A percentile compares a stretch with the other conserved stretches of the same genome.
These are phyloP conservation scores for Exocentrus adspersus DNA, from an alignment of 2,888 invertebrate genomes.

Conservation along the genomic window DNA sequence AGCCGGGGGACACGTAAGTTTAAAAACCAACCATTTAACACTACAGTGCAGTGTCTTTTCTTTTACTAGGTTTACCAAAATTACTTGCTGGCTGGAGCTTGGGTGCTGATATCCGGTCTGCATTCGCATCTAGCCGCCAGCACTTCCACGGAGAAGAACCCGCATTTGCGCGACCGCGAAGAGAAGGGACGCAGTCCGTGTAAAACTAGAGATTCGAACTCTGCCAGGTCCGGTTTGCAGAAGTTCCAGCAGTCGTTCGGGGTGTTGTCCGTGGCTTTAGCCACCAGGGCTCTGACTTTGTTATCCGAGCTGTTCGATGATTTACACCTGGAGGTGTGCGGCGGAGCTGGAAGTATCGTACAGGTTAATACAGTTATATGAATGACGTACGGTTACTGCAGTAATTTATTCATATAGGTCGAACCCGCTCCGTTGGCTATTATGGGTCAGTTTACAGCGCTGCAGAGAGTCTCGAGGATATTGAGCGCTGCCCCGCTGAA, in stretches of 20 bases:
- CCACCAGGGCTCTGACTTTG: slow-evolving; percentile 84
- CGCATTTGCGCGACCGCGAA: slow-evolving; percentile 63
- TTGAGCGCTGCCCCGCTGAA: slow-evolving; percentile 78
- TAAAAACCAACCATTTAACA: too few species aligned
- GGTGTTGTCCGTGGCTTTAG: slow-evolving; percentile 88
- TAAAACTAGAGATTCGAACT: slow-evolving; percentile 68
- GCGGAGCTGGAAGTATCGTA: slow-evolving; percentile 54
- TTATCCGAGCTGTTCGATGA: slow-evolving; percentile 79
- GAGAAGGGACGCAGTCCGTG: slow-evolving; percentile 71
- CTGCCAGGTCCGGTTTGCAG: slow-evolving; percentile 72
- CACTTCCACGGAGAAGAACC: slow-evolving; percentile 63
- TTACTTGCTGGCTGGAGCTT: slow-evolving; percentile 86
- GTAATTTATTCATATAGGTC: slow-evolving; percentile 45
- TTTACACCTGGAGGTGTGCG: slow-evolving; percentile 76
- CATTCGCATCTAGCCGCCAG: slow-evolving; percentile 82
- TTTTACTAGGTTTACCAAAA: slow-evolving; percentile 81
- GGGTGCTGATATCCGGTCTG: slow-evolving; percentile 87
- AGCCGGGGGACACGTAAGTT: slow-evolving; percentile 87
- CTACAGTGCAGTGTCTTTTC: too few species aligned
- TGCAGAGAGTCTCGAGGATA: slow-evolving; percentile 77
- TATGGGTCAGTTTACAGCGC: slow-evolving; percentile 73
- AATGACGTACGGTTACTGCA: not conserved
- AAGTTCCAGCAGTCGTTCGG: slow-evolving; percentile 90
- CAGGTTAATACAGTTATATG: slow-evolving; percentile 43
- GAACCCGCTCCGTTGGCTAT: slow-evolving; percentile 73